These are phyloP conservation scores for Spodoptera picta DNA, from an alignment of 2,888 invertebrate genomes.

Conservation along the genomic window DNA sequence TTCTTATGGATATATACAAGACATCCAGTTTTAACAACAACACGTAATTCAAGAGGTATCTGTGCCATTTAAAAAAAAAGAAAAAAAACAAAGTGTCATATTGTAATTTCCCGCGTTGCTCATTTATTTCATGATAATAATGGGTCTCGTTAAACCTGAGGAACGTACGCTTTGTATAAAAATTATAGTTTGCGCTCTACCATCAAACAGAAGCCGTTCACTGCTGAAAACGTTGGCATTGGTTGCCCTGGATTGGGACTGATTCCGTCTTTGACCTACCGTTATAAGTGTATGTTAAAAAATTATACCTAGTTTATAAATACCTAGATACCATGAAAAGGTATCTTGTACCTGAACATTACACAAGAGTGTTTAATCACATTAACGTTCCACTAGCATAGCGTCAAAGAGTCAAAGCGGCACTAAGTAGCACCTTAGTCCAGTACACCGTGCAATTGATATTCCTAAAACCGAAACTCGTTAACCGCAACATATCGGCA, in stretches of 20 bases:
- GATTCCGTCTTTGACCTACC: too few species aligned
- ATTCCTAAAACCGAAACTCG: slow-evolving; percentile 31
- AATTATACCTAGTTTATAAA: too few species aligned
- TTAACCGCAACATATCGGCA: slow-evolving; percentile 48
- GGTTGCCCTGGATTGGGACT: too few species aligned
- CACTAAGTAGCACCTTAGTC: slow-evolving; percentile 18
- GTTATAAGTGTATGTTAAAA: too few species aligned
- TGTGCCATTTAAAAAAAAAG: slow-evolving; percentile 65
- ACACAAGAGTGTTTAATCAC: too few species aligned
- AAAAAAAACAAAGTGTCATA: slow-evolving; percentile 30
- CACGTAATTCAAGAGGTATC: slow-evolving; percentile 74
- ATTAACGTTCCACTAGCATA: not conserved
- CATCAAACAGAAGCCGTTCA: too few species aligned
- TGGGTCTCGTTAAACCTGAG: too few species aligned
- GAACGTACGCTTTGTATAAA: too few species aligned
- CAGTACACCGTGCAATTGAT: slow-evolving; percentile 17
- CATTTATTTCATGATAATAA: not conserved
- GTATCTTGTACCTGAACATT: too few species aligned
- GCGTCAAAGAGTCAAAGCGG: slow-evolving; percentile 13
- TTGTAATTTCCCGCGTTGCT: slow-evolving; percentile 18
- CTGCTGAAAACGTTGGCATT: too few species aligned
- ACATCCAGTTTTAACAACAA: slow-evolving; percentile 63
- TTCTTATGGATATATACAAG: slow-evolving; percentile 73
- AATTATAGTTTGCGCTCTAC: too few species aligned
- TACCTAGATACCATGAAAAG: too few species aligned